Conservation (phyloP, 2,113 vertebrate genomes). For the Vulpes lagopus region DNA sequence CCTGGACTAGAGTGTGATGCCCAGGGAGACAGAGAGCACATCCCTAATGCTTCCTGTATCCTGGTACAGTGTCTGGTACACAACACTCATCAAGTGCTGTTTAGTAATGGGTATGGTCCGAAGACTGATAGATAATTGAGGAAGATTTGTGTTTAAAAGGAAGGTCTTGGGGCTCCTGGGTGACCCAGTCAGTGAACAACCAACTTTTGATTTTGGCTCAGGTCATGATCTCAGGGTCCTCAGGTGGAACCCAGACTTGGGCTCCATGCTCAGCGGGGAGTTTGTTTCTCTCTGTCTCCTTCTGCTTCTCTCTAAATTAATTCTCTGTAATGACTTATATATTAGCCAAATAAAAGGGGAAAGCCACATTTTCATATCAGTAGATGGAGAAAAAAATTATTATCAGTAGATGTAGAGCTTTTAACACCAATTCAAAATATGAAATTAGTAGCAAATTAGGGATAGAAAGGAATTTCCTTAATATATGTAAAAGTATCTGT, state of each 20-base stretch:
- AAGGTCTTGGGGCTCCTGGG: neutral
- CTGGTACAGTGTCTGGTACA: neutral
- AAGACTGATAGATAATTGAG: neutral
- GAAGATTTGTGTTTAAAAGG: neutral
- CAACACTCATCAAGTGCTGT: neutral
- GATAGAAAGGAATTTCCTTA: slow-evolving; percentile 11
- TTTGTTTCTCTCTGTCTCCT: neutral
- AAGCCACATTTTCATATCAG: neutral
- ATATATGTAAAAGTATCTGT: neutral
- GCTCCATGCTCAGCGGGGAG: neutral
- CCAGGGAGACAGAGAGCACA: neutral
- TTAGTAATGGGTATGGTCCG: neutral
- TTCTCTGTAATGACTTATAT: neutral
- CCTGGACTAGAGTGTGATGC: neutral
- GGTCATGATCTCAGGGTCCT: neutral
- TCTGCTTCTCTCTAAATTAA: slow-evolving; percentile 27
- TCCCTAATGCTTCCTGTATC: no score
- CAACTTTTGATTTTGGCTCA: neutral
- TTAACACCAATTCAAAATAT: neutral
- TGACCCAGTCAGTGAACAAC: neutral
- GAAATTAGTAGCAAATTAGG: neutral
- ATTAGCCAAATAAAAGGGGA: neutral
- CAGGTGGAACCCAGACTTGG: neutral
- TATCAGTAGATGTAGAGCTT: neutral
- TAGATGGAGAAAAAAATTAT: neutral